phyloP scores from a whole-genome alignment of 2,797 vertebrate genomes.

The Ptychadena robeensis region DNA sequence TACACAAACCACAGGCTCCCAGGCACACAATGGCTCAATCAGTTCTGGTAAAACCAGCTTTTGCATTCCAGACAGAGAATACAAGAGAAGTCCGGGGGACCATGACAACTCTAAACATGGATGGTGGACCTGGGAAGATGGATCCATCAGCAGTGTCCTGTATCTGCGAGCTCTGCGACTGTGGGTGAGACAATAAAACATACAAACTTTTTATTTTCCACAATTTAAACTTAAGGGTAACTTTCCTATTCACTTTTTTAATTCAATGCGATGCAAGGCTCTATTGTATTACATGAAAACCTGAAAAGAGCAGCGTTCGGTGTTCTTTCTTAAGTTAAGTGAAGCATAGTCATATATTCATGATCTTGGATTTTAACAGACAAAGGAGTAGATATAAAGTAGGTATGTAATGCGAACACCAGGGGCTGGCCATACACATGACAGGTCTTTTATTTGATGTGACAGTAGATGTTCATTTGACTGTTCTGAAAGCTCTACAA shows the following conservation, averaged over 20 bases:
- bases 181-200: conserved; percentile 43
- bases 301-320: not conserved
- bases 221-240: not conserved
- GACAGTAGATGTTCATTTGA: not conserved
- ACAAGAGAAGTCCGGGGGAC: conserved; percentile 16
- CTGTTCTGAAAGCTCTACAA: not conserved
- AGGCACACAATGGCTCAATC: conserved; percentile 47
- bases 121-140: conserved; percentile 31
- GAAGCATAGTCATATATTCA: not conserved
- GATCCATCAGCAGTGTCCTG: conserved; percentile 41
- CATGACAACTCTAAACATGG: conserved; percentile 55
- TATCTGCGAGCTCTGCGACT: conserved; percentile 61
- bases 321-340: not conserved
- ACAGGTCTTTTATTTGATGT: not conserved
- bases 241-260: not conserved
- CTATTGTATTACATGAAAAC: not conserved
- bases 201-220: not conserved
- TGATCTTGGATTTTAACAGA: not conserved
- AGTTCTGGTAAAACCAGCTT: conserved; percentile 51
- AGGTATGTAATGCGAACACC: not conserved
- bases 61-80: conserved; percentile 39
- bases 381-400: not conserved
- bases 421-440: not conserved
- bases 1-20: conserved; percentile 30
- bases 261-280: too few relatives aligned